phyloP scores from a whole-genome alignment of 2,888 invertebrate genomes.

The Drosophila kambysellisi region DNA sequence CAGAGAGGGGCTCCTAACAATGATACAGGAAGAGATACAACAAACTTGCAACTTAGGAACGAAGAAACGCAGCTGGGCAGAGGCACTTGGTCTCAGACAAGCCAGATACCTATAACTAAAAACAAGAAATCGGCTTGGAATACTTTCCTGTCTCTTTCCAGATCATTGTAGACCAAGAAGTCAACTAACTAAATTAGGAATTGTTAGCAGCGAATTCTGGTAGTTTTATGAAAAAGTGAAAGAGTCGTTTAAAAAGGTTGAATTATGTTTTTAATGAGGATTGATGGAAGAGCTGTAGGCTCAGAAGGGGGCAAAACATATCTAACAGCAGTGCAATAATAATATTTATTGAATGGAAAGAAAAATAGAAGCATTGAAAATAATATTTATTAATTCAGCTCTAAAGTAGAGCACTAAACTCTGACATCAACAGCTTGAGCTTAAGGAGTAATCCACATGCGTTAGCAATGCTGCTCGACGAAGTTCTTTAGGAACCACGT shows the following conservation, averaged over 20 bases:
- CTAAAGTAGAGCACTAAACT: not conserved
- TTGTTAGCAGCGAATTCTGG: not conserved
- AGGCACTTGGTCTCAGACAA: not conserved
- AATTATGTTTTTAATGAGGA: not conserved
- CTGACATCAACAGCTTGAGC: not conserved
- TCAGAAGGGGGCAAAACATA: not conserved
- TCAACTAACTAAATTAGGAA: not conserved
- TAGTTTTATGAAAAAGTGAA: too few relatives aligned
- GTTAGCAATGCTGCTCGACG: constrained; percentile 23
- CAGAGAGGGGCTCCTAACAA: not conserved
- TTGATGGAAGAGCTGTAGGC: not conserved
- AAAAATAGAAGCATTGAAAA: not conserved
- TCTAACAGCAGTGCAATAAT: not conserved
- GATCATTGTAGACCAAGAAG: not conserved
- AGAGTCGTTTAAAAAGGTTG: too few relatives aligned
- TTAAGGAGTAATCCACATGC: not conserved
- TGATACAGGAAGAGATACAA: not conserved
- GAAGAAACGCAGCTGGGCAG: not conserved
- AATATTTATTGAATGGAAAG: not conserved
- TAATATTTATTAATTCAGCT: not conserved
- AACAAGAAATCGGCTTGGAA: not conserved
- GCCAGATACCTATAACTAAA: too few relatives aligned
- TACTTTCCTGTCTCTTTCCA: not conserved
- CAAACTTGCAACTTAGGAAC: not conserved
- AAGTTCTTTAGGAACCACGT: constrained; percentile 33